Conservation (phyloP, 2,888 invertebrate species). For the Caenorhabditis panamensis region DNA sequence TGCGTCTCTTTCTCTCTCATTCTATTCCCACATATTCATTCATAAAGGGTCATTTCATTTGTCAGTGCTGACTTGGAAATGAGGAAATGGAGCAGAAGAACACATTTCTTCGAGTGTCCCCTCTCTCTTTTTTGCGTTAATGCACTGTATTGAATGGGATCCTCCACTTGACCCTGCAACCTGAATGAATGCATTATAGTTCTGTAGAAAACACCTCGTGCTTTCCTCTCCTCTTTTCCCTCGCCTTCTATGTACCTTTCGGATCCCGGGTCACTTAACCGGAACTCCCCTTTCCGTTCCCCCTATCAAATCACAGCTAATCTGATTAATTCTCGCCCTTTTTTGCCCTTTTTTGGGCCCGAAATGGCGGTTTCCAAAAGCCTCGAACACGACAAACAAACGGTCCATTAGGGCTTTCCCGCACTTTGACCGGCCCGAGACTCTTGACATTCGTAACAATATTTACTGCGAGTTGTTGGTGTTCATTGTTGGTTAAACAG, state of each 20-base stretch:
- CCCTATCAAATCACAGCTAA: conserved; percentile 18
- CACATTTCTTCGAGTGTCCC: background rate
- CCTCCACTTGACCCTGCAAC: background rate
- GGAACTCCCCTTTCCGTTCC: conserved; percentile 7
- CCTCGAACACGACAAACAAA: conserved; percentile 44
- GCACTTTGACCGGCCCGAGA: background rate
- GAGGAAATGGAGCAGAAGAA: conserved; percentile 29
- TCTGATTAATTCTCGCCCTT: conserved; percentile 32
- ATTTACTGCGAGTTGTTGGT: no score
- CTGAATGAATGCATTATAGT: background rate
- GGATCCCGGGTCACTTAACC: conserved; percentile 37
- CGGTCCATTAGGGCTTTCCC: conserved; percentile 30
- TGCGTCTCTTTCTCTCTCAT: background rate
- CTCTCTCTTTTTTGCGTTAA: conserved; percentile 5
- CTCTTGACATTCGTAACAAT: conserved; percentile 39
- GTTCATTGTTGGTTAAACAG: conserved; percentile 44
- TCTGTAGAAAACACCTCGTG: no score
- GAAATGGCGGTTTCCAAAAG: background rate
- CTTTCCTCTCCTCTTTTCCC: background rate
- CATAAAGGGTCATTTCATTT: conserved; percentile 18
- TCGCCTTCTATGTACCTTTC: conserved; percentile 17
- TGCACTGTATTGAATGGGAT: background rate
- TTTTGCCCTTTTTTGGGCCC: background rate
- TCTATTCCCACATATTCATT: conserved; percentile 4
- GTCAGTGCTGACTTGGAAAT: background rate